A percentile compares a stretch with the other conserved stretches of the same genome.
phyloP scores from a whole-genome alignment of 2,888 invertebrate genomes.

The Calameuta pallipes region DNA sequence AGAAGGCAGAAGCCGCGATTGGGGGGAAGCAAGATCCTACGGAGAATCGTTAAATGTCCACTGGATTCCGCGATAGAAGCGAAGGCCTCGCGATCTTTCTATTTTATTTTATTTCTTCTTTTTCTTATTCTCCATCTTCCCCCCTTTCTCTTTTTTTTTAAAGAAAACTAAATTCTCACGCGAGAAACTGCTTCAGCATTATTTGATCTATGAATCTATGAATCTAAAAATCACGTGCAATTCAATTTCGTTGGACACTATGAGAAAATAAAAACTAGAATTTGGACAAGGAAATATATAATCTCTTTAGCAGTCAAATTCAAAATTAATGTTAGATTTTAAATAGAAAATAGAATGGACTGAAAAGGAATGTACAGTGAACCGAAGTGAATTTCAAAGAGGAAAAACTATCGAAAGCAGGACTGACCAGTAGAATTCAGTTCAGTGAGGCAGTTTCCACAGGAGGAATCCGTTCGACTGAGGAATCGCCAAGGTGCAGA shows the following conservation, averaged over 20 bases:
- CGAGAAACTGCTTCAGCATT: not conserved
- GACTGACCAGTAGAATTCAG: not conserved
- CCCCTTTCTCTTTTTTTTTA: slow-evolving; percentile 5
- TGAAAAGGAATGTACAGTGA: not conserved
- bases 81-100: not conserved
- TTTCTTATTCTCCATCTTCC: not conserved
- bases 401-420: not conserved
- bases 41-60: not conserved
- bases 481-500: not conserved
- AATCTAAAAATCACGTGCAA: too few relatives aligned
- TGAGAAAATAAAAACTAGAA: too few relatives aligned
- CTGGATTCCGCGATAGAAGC: too few relatives aligned
- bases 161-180: not conserved
- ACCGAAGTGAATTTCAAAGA: not conserved
- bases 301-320: not conserved
- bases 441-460: not conserved
- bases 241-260: too few relatives aligned
- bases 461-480: not conserved
- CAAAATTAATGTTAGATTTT: not conserved
- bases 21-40: not conserved
- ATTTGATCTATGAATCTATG: not conserved
- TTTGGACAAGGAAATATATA: too few relatives aligned
- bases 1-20: not conserved
- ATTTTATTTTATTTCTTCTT: not conserved
- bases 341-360: not conserved